phyloP scores from a whole-genome alignment of 2,888 invertebrate genomes.

The Melinaea menophilus region DNA sequence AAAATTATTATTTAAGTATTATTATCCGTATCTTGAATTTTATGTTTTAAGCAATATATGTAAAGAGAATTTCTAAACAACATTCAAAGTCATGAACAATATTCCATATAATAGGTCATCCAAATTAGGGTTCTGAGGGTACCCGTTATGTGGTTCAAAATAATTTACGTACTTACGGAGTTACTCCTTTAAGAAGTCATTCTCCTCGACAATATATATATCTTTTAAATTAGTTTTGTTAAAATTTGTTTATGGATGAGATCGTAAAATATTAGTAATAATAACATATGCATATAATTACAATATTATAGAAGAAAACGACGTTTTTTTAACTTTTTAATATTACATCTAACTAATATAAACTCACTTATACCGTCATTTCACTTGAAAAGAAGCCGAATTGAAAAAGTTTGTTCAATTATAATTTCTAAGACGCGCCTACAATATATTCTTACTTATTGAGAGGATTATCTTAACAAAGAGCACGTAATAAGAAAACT shows the following conservation, averaged over 20 bases:
- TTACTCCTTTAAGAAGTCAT: too few relatives aligned
- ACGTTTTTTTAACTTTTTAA: conserved; percentile 19
- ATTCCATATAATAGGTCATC: conserved; percentile 7
- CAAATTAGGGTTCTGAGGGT: conserved; percentile 17
- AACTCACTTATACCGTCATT: conserved; percentile 54
- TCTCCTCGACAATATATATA: too few relatives aligned
- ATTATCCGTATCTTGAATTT: too few relatives aligned
- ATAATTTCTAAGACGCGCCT: conserved; percentile 41
- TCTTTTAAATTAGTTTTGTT: conserved; percentile 17
- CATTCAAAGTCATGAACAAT: conserved; percentile 10
- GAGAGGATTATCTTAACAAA: conserved; percentile 34
- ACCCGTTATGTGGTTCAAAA: not conserved
- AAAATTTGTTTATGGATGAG: too few relatives aligned
- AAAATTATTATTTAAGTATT: not conserved
- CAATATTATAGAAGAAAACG: not conserved
- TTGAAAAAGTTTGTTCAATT: conserved; percentile 57
- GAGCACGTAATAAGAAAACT: conserved; percentile 32
- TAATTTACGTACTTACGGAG: too few relatives aligned
- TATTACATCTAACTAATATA: conserved; percentile 41
- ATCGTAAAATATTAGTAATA: too few relatives aligned
- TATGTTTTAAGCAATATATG: too few relatives aligned
- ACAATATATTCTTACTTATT: conserved; percentile 33
- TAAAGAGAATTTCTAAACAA: too few relatives aligned
- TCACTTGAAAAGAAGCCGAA: conserved; percentile 48
- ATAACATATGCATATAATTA: too few relatives aligned